Percentiles rank a stretch among this genome's conserved stretches.
Evolutionary conservation across 2,797 vertebrate species (phyloP).

Genomic region (Centroberyx gerrardi): DNA sequence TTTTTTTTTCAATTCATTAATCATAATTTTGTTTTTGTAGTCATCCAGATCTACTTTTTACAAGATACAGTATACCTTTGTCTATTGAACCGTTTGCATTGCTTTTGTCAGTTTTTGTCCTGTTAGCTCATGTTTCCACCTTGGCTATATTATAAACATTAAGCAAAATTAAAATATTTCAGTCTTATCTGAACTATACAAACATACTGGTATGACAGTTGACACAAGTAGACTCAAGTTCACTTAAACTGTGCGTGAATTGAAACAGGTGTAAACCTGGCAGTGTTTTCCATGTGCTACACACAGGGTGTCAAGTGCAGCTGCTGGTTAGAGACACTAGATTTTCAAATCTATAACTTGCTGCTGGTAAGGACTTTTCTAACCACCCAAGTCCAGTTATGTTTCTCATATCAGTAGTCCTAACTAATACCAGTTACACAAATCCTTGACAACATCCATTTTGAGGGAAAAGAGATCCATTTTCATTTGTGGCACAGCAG

Average conservation of each 20-base stretch:
- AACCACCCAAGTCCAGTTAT: conserved; percentile 54
- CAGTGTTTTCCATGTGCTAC: conserved; percentile 82
- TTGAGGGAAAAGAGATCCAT: conserved; percentile 47
- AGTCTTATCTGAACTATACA: conserved; percentile 82
- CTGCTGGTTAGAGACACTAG: conserved; percentile 79
- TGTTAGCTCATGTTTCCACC: conserved; percentile 68
- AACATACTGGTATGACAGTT: conserved; percentile 79
- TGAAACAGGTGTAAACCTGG: conserved; percentile 78
- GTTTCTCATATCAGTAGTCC: conserved; percentile 74
- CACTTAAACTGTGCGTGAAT: conserved; percentile 74
- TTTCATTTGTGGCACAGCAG: conserved; percentile 77
- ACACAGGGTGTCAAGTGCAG: conserved; percentile 75
- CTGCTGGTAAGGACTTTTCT: conserved; percentile 75
- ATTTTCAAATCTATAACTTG: conserved; percentile 54
- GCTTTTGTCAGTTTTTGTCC: conserved; percentile 61
- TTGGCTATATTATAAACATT: conserved; percentile 81
- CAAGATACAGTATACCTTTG: conserved; percentile 70
- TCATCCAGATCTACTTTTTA: conserved; percentile 72
- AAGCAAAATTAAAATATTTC: conserved; percentile 81
- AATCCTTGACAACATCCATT: conserved; percentile 79
- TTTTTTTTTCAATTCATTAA: conserved; percentile 65
- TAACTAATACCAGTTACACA: conserved; percentile 77
- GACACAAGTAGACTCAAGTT: conserved; percentile 75
- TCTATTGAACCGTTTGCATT: conserved; percentile 55
- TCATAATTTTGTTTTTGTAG: conserved; percentile 60